Evolutionary conservation across 2,888 invertebrate genomes (phyloP).

Genomic region (Agonopterix heracliana): DNA sequence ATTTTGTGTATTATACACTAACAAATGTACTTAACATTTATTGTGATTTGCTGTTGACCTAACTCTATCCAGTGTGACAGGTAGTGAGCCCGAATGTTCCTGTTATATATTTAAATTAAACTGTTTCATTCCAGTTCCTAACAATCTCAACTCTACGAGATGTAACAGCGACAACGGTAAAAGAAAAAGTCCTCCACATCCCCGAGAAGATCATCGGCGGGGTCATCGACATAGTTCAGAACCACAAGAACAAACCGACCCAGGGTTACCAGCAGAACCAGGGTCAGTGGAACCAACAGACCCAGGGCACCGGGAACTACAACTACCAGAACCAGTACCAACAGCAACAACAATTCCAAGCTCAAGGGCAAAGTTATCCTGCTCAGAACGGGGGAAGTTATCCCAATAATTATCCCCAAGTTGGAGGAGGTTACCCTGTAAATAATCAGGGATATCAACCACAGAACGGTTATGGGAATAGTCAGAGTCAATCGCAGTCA

Average conservation of each 20-base stretch:
- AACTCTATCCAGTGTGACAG: not conserved
- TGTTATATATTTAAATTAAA: not conserved
- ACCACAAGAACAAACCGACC: slow-evolving; percentile 56
- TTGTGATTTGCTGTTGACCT: too few relatives aligned
- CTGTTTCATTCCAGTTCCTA: slow-evolving; percentile 28
- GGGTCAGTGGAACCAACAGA: slow-evolving; percentile 25
- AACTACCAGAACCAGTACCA: slow-evolving; percentile 28
- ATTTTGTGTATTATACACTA: too few relatives aligned
- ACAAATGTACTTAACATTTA: too few relatives aligned
- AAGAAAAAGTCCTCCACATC: slow-evolving; percentile 48
- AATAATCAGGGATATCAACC: slow-evolving; percentile 18
- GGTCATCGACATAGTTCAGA: slow-evolving; percentile 64
- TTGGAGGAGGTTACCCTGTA: slow-evolving; percentile 13
- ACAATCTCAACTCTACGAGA: slow-evolving; percentile 19
- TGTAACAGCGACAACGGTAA: slow-evolving; percentile 19
- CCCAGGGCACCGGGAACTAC: slow-evolving; percentile 19
- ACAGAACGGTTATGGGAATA: slow-evolving; percentile 14
- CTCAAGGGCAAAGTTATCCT: slow-evolving; percentile 26
- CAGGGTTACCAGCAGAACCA: slow-evolving; percentile 13
- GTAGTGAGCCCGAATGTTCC: too few relatives aligned
- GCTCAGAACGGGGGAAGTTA: slow-evolving; percentile 27
- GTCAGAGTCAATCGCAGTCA: slow-evolving; percentile 17
- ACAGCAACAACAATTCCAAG: slow-evolving; percentile 22
- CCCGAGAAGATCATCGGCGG: slow-evolving; percentile 66
- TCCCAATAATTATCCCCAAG: slow-evolving; percentile 24